Evolutionary conservation across 2,888 invertebrate species (phyloP).

Genomic region (Apamea monoglypha): DNA sequence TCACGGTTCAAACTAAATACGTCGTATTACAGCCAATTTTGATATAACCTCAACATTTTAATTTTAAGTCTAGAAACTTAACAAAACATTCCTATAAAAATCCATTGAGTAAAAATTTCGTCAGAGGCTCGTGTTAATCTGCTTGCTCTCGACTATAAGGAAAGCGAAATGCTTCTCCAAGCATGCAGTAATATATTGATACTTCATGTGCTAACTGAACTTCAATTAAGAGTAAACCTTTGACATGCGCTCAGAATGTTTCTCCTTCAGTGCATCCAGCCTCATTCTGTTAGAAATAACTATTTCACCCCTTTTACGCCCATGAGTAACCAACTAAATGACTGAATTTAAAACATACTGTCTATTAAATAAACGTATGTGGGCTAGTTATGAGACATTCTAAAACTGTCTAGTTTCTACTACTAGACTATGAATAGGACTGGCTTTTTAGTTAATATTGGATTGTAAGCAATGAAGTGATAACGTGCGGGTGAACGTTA

Average conservation of each 20-base stretch:
- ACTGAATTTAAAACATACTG: constrained; percentile 60
- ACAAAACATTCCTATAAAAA: background rate
- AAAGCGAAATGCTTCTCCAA: constrained; percentile 48
- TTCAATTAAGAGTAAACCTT: constrained; percentile 26
- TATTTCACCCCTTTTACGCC: constrained; percentile 59
- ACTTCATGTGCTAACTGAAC: constrained; percentile 44
- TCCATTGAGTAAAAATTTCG: constrained; percentile 3
- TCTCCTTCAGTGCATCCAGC: constrained; percentile 60
- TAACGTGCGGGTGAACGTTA: constrained; percentile 35
- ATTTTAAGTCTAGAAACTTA: background rate
- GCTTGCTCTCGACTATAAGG: constrained; percentile 29
- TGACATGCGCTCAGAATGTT: constrained; percentile 59
- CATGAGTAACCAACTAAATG: constrained; percentile 50
- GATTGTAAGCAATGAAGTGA: constrained; percentile 40
- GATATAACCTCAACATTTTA: background rate
- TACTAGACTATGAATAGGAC: constrained; percentile 46
- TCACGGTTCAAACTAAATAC: background rate
- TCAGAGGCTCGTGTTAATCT: background rate
- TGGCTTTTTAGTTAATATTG: constrained; percentile 31
- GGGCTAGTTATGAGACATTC: constrained; percentile 42
- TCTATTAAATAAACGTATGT: constrained; percentile 38
- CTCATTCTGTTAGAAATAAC: constrained; percentile 63
- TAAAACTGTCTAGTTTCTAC: constrained; percentile 51
- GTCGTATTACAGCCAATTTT: background rate
- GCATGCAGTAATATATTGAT: constrained; percentile 49